Conservation (phyloP, 2,113 vertebrate species). For the Craseonycteris thonglongyai region DNA sequence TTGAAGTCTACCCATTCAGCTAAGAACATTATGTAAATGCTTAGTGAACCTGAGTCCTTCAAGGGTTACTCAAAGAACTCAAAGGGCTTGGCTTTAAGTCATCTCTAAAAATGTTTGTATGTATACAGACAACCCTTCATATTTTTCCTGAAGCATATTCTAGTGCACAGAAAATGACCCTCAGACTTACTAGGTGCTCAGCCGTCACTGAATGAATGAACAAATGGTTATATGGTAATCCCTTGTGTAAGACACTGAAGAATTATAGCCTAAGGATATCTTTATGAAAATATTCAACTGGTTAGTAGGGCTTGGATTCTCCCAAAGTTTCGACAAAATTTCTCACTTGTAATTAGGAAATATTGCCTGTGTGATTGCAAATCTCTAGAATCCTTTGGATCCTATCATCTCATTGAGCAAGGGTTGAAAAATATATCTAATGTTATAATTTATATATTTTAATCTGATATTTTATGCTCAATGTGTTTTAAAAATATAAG, state of each 20-base stretch:
- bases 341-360: neutral
- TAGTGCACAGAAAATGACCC: neutral
- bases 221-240: neutral
- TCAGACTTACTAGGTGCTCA: neutral
- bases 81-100: neutral
- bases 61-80: neutral
- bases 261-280: neutral
- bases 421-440: neutral
- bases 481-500: neutral
- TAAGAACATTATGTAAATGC: neutral
- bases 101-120: neutral
- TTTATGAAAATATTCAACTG: neutral
- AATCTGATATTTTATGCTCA: neutral
- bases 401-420: neutral
- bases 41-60: neutral
- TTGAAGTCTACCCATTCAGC: neutral
- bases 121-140: neutral
- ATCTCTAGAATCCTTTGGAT: neutral
- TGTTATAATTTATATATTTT: neutral
- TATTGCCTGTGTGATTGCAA: neutral
- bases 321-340: neutral
- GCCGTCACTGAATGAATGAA: neutral
- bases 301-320: neutral
- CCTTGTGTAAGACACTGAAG: neutral
- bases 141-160: neutral